These are phyloP conservation scores for Morone saxatilis DNA, from an alignment of 2,113 vertebrate genomes.

Conservation along the genomic window DNA sequence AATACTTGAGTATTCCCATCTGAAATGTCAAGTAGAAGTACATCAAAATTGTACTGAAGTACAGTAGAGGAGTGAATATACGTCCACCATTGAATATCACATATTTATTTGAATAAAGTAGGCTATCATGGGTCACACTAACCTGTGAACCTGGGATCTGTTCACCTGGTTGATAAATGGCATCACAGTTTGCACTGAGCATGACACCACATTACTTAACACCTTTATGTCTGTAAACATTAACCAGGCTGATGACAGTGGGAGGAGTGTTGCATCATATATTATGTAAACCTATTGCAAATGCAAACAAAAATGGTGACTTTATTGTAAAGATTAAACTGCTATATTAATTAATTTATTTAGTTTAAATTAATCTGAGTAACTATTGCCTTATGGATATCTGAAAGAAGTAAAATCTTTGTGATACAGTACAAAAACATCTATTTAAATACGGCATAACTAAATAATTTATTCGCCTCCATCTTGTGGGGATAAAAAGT, in stretches of 20 bases:
- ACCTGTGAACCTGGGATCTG: constrained; percentile 12
- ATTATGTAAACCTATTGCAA: constrained; percentile 9
- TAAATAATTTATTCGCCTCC: neutral
- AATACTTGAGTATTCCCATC: neutral
- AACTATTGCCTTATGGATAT: neutral
- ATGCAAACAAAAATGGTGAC: neutral
- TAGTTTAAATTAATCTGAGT: neutral
- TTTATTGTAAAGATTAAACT: neutral
- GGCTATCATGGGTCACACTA: neutral
- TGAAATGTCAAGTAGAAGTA: neutral
- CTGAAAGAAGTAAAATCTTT: neutral
- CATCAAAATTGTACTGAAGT: neutral
- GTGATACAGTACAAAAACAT: neutral
- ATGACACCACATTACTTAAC: neutral
- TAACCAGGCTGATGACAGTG: constrained; percentile 49
- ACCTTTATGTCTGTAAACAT: constrained; percentile 57
- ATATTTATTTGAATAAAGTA: neutral
- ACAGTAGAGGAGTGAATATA: neutral
- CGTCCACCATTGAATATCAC: neutral
- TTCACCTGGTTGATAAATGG: constrained; percentile 31
- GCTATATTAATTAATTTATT: neutral
- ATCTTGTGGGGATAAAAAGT: neutral
- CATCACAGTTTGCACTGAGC: neutral
- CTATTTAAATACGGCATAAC: neutral
- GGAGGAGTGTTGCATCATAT: constrained; percentile 10